These are phyloP conservation scores for Harpalus rufipes DNA, from an alignment of 2,888 invertebrate genomes.

Conservation along the genomic window DNA sequence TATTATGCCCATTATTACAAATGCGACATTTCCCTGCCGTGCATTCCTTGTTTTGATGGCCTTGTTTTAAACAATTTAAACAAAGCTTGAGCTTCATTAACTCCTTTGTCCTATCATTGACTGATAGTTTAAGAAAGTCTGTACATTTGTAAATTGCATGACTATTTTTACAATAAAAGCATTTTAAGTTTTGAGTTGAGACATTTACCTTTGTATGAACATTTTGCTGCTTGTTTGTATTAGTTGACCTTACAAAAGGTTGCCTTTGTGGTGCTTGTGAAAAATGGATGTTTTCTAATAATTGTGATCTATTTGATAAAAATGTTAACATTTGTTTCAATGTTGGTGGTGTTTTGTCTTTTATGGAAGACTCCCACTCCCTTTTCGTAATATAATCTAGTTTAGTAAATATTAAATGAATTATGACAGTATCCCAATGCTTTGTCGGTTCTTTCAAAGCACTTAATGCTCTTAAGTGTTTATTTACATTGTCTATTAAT, in stretches of 20 bases:
- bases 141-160: constrained; percentile 29
- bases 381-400: constrained; percentile 21
- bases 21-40: background rate
- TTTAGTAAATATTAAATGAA: constrained; percentile 31
- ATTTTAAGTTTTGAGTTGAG: background rate
- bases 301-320: no score
- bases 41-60: background rate
- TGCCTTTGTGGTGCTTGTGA: no score
- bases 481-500: constrained; percentile 16
- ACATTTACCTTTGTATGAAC: background rate
- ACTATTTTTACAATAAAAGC: background rate
- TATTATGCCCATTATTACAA: constrained; percentile 3
- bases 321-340: constrained; percentile 2
- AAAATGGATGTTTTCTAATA: no score
- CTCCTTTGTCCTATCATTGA: constrained; percentile 16
- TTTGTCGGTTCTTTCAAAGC: constrained; percentile 7
- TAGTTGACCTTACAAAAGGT: no score
- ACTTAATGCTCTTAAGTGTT: constrained; percentile 14
- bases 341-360: constrained; percentile 14
- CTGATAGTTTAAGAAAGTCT: constrained; percentile 16
- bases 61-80: background rate
- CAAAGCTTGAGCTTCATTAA: constrained; percentile 7
- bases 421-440: constrained; percentile 14
- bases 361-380: constrained; percentile 18
- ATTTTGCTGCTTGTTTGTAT: background rate